Percentiles rank a stretch among this genome's conserved stretches.
Conservation (phyloP, 2,113 vertebrate species). For the Typhlomys cinereus region DNA sequence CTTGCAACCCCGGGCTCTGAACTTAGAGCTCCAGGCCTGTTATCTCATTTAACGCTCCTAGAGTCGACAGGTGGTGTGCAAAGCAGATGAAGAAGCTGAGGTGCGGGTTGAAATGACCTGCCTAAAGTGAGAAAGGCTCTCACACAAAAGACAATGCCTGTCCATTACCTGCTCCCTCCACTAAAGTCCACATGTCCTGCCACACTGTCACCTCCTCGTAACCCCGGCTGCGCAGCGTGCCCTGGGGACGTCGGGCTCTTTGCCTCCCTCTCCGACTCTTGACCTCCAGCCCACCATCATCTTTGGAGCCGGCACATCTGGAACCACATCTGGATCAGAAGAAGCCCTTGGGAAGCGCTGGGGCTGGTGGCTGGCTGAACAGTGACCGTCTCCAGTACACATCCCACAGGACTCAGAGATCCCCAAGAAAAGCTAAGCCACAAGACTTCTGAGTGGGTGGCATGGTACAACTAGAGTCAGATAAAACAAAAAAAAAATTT, state of each 20-base stretch:
- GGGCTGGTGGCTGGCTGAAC: background rate
- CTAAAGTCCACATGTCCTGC: background rate
- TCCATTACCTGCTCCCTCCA: too few species aligned
- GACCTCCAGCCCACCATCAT: too few species aligned
- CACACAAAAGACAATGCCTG: too few species aligned
- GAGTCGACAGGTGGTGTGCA: background rate
- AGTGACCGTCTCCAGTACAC: background rate
- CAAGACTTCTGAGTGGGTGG: conserved; percentile 20
- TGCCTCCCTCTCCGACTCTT: background rate
- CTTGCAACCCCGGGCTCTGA: background rate
- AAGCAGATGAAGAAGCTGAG: background rate
- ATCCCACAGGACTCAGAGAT: background rate
- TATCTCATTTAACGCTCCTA: background rate
- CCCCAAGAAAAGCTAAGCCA: background rate
- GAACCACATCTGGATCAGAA: background rate
- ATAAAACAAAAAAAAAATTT: background rate
- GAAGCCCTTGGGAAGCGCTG: background rate
- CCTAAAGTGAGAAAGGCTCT: background rate
- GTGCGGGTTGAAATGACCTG: background rate
- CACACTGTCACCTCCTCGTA: background rate
- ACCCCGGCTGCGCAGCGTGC: background rate
- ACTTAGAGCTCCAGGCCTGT: background rate
- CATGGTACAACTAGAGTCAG: conserved; percentile 35
- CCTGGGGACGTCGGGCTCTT: background rate
- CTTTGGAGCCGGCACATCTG: background rate